Percentiles rank a stretch among this genome's conserved stretches.
These are phyloP conservation scores for Drosophila mayaguana DNA, from an alignment of 2,888 invertebrate species.

Conservation along the genomic window DNA sequence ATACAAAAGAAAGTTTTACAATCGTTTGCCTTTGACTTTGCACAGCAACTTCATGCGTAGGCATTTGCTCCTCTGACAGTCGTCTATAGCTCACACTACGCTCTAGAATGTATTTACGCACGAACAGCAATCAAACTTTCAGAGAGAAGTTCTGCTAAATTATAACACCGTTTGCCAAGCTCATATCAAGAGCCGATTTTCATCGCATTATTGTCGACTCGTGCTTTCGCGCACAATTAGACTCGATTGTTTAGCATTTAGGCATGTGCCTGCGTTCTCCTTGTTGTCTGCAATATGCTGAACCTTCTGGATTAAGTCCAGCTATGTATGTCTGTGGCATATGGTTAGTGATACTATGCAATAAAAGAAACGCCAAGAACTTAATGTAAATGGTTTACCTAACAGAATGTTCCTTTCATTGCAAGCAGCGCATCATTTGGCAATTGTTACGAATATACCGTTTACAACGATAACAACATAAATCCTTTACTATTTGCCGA, in stretches of 20 bases:
- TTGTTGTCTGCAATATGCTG: not conserved
- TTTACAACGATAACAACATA: conserved; percentile 45
- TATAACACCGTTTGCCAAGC: not conserved
- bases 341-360: conserved; percentile 1
- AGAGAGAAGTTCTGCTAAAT: not conserved
- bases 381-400: conserved; percentile 12
- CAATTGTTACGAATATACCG: conserved; percentile 29
- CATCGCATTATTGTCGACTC: not conserved
- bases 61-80: not conserved
- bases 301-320: not conserved
- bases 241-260: not conserved
- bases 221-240: not conserved
- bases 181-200: no score
- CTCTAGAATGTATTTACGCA: not conserved
- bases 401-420: conserved; percentile 38
- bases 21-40: not conserved
- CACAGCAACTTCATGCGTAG: not conserved
- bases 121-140: not conserved
- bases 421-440: conserved; percentile 16
- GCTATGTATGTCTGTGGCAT: not conserved
- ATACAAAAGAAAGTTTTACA: not conserved
- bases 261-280: not conserved
- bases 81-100: no score
- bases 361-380: conserved; percentile 26
- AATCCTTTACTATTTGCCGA: conserved; percentile 20